A percentile compares a stretch with the other conserved stretches of the same genome.
phyloP scores from a whole-genome alignment of 2,113 vertebrate genomes.

The Salvelinus namaycush region DNA sequence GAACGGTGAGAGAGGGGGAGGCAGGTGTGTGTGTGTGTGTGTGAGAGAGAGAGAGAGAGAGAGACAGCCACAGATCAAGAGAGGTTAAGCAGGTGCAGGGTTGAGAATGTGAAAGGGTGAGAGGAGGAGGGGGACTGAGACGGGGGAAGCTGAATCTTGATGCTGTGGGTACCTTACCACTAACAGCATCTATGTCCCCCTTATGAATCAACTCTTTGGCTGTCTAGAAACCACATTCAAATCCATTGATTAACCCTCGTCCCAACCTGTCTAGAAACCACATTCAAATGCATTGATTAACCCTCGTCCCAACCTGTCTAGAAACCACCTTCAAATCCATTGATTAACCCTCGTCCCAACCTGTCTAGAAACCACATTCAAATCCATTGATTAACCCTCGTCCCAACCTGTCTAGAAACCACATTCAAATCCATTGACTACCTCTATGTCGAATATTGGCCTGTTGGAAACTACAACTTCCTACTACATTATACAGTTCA shows the following conservation, averaged over 20 bases:
- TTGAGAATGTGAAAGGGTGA: neutral
- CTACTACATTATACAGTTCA: no score
- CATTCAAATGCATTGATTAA: no score
- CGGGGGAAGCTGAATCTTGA: constrained; percentile 26
- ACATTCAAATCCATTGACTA: neutral
- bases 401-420: no score
- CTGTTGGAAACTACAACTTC: no score
- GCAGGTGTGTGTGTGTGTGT: constrained; percentile 8
- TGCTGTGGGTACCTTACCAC: constrained; percentile 45
- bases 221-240: no score
- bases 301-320: neutral
- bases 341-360: neutral
- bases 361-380: no score
- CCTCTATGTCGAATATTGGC: no score
- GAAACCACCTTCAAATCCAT: neutral
- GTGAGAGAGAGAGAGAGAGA: constrained; percentile 33
- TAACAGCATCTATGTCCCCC: neutral
- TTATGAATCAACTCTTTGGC: constrained; percentile 46
- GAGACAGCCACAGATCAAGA: neutral
- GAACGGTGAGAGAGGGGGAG: neutral
- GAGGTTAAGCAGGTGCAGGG: neutral
- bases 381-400: no score
- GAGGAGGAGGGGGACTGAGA: constrained; percentile 7
- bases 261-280: no score
- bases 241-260: no score